These are phyloP conservation scores for Amblyraja radiata DNA, from an alignment of 2,797 vertebrate species.

Conservation along the genomic window DNA sequence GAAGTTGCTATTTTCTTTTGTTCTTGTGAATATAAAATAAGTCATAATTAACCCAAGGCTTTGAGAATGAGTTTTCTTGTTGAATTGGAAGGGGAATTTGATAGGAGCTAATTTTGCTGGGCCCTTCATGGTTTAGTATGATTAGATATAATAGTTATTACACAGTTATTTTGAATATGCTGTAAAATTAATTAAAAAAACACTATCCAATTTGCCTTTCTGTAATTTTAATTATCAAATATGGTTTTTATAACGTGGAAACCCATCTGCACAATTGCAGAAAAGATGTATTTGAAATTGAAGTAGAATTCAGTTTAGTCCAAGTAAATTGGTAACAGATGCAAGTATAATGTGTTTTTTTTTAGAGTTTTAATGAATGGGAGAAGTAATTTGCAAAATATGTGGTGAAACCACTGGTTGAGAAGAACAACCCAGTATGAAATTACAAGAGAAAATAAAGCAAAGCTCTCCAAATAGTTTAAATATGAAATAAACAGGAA, in stretches of 20 bases:
- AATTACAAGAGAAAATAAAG: conserved; percentile 35
- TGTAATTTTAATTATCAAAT: neutral
- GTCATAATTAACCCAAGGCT: neutral
- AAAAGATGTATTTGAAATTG: neutral
- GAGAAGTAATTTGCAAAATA: neutral
- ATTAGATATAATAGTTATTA: neutral
- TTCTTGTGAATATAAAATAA: no score
- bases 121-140: neutral
- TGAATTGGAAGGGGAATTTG: neutral
- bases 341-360: neutral
- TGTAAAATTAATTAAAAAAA: neutral
- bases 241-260: neutral
- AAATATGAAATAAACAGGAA: no score
- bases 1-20: no score
- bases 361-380: neutral
- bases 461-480: no score
- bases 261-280: neutral
- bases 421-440: conserved; percentile 38
- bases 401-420: neutral
- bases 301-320: neutral
- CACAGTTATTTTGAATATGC: neutral
- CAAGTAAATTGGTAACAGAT: neutral
- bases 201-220: neutral
- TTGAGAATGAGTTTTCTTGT: neutral
- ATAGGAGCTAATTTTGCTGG: neutral